phyloP scores from a whole-genome alignment of 2,113 vertebrate genomes.

The Oryzias woworae region DNA sequence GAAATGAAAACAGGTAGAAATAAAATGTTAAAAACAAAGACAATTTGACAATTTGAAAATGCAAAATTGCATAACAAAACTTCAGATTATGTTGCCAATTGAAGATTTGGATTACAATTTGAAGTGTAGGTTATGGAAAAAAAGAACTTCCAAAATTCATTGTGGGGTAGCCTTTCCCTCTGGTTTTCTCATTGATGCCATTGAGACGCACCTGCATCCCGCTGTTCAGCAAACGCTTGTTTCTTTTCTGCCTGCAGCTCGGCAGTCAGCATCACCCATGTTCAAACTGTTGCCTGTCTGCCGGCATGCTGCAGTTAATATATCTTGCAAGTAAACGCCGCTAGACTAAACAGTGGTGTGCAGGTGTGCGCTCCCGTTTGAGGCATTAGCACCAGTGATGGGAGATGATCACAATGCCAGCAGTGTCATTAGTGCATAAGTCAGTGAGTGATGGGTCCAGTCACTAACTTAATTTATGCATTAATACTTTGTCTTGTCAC shows the following conservation, averaged over 20 bases:
- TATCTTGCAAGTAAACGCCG: not conserved
- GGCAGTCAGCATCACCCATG: slow-evolving; percentile 16
- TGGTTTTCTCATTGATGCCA: not conserved
- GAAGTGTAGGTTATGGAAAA: no score
- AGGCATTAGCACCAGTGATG: slow-evolving; percentile 48
- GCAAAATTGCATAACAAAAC: no score
- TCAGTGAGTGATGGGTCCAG: slow-evolving; percentile 63
- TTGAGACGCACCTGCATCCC: slow-evolving; percentile 6
- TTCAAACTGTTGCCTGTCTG: slow-evolving; percentile 2
- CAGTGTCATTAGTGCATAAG: slow-evolving; percentile 53
- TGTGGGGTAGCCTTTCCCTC: no score
- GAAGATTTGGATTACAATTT: no score
- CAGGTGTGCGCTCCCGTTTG: slow-evolving; percentile 13
- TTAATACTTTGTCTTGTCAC: slow-evolving; percentile 69
- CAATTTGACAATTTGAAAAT: no score
- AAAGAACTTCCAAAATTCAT: no score
- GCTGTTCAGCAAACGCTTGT: not conserved
- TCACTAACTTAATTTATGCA: slow-evolving; percentile 68
- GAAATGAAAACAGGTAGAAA: no score
- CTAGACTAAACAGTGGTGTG: slow-evolving; percentile 19
- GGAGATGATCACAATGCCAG: slow-evolving; percentile 49
- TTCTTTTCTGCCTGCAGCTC: not conserved
- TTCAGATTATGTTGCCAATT: no score
- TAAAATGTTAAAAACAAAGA: no score
- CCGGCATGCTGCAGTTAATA: slow-evolving; percentile 22